Base-by-base conservation (phyloP, 2,113 vertebrate species). In the Cololabis saira region DNA sequence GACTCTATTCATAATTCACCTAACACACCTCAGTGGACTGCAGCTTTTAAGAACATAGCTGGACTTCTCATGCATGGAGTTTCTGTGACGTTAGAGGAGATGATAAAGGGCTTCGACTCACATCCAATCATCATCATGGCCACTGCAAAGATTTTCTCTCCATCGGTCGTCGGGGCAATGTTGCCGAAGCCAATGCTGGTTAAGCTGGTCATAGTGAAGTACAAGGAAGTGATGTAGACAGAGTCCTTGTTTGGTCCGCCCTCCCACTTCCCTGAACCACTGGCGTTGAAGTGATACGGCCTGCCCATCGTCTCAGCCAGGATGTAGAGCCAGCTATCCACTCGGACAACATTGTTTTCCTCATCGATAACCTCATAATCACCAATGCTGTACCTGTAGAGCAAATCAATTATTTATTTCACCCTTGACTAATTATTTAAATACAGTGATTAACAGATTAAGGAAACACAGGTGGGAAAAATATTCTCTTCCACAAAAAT, bases 41-140 rank as follows among this genome's bases (percentile, higher is more conserved):
- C 58, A 58, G 78, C 67, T 51, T 73, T 75, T 80, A 80, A 84
- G 59, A 71, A 65, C 59, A 77, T 60, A 67, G 14, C 58, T 70
- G 42, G 55, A 15, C n/a, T 27, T 41, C 63, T 75, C 69, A 61
- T 70, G 37, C 72, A 15, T 80, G 66, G 71, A 53, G 43, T 33
- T 58, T 78, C 27, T 37, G 41, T 47, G 4, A n/a, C 58, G 76
- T 43, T 54, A 21, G 18, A 49, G 47, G 5, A 24, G 56, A 71
- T 63, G 51, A 48, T 68, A 64, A 76, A 63, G 60, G 17, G 4
- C 8, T 7, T 27, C 17, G 90, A 99, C 98, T 99, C 89, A 99
- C 98, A 99, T 91, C 98, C 98, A 78, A 99, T 98, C 98, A 99
- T 99, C 98, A 99, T 99, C 95, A 98, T 99, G 76, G 97, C 98